phyloP scores from a whole-genome alignment of 2,113 vertebrate genomes.

The Pseudopodoces humilis region DNA sequence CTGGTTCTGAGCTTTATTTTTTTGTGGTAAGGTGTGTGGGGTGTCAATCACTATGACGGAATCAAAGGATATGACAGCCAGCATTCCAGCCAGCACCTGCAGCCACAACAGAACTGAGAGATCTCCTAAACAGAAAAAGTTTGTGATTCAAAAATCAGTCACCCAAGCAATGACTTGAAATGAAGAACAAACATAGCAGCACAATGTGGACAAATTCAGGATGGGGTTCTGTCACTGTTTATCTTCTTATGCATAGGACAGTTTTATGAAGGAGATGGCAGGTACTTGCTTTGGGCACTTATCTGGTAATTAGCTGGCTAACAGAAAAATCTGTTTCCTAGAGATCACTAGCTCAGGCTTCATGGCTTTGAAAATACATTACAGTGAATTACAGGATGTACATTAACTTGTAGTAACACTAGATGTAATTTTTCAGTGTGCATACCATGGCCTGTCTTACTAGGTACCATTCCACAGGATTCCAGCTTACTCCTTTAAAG shows the following conservation, averaged over 20 bases:
- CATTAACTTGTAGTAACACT: background rate
- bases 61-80: background rate
- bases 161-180: background rate
- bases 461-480: background rate
- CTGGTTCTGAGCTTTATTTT: background rate
- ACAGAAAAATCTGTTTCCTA: constrained; percentile 14
- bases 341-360: background rate
- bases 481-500: background rate
- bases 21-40: background rate
- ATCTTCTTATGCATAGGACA: background rate
- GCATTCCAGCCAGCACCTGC: background rate
- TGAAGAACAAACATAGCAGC: background rate
- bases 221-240: background rate
- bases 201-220: background rate
- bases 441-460: background rate
- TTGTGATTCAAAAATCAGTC: background rate
- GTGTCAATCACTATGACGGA: background rate
- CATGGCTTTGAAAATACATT: constrained; percentile 11
- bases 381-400: background rate
- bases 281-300: constrained; percentile 27
- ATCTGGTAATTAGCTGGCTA: constrained; percentile 35
- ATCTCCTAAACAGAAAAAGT: background rate
- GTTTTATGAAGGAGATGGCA: constrained; percentile 21
- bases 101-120: background rate
- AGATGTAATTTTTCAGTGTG: background rate